Percentiles rank a stretch among this genome's conserved stretches.
Conservation (phyloP, 1,140 invertebrate genomes). For the Brachionus rubens region DNA sequence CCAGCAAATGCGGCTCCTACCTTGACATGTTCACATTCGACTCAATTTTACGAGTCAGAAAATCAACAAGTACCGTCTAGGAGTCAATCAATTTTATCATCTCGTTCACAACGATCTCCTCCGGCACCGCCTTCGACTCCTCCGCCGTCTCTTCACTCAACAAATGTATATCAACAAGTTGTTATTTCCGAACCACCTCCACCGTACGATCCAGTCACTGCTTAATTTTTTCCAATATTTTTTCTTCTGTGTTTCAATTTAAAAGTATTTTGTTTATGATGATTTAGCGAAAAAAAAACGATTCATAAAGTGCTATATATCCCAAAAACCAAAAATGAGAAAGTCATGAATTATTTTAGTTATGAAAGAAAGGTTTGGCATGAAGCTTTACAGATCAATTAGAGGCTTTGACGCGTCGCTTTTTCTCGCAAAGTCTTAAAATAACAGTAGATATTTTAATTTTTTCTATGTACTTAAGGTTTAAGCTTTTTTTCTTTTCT, state of each 20-base stretch:
- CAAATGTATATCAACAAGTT: neutral
- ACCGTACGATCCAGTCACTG: slow-evolving; percentile 37
- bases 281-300: neutral
- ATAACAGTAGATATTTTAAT: slow-evolving; percentile 17
- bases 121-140: slow-evolving; percentile 24
- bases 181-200: slow-evolving; percentile 35
- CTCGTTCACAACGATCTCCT: neutral
- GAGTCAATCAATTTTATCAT: neutral
- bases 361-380: too few species aligned
- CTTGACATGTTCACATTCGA: neutral
- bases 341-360: too few species aligned
- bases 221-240: neutral
- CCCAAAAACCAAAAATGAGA: too few species aligned
- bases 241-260: neutral
- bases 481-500: neutral
- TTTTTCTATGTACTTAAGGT: too few species aligned
- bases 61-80: neutral
- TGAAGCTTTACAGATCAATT: too few species aligned
- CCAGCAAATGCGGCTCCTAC: neutral
- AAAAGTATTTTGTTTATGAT: slow-evolving; percentile 4
- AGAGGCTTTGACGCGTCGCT: too few species aligned
- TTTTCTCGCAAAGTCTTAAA: neutral
- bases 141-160: slow-evolving; percentile 17
- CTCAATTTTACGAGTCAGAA: too few species aligned
- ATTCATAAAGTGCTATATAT: too few species aligned